Conservation (phyloP, 2,888 invertebrate genomes). For the Hypomecis atomaria region DNA sequence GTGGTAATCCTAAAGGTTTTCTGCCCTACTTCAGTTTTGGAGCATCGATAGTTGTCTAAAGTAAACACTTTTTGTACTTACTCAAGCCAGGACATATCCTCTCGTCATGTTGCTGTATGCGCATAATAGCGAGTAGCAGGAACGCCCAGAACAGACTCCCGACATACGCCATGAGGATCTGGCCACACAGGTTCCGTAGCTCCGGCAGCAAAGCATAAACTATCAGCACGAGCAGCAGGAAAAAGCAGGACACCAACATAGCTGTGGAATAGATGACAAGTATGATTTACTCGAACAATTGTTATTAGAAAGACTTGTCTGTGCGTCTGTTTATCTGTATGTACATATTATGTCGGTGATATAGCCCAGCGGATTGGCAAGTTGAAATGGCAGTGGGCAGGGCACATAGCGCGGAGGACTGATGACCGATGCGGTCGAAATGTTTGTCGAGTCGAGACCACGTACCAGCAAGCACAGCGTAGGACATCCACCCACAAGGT, state of each 20-base stretch:
- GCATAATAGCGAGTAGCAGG: slow-evolving; percentile 54
- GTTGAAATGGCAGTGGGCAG: too few species aligned
- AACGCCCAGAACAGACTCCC: slow-evolving; percentile 59
- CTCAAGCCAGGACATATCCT: slow-evolving; percentile 51
- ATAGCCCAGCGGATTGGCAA: too few species aligned
- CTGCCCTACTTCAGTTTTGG: too few species aligned
- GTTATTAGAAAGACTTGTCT: background rate
- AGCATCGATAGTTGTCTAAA: too few species aligned
- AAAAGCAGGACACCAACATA: slow-evolving; percentile 56
- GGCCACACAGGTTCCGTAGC: slow-evolving; percentile 59
- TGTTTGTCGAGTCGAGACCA: too few species aligned
- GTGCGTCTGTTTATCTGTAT: background rate
- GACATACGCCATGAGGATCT: slow-evolving; percentile 65
- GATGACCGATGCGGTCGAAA: too few species aligned
- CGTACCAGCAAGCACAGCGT: too few species aligned
- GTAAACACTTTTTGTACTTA: slow-evolving; percentile 45
- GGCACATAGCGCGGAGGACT: too few species aligned
- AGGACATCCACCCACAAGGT: too few species aligned
- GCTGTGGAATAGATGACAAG: slow-evolving; percentile 44
- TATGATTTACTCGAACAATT: background rate
- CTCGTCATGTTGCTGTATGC: slow-evolving; percentile 35
- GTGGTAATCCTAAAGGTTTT: too few species aligned
- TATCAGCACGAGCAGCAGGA: slow-evolving; percentile 57
- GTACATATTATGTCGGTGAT: too few species aligned
- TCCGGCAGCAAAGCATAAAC: slow-evolving; percentile 61